phyloP scores from a whole-genome alignment of 2,113 vertebrate genomes.

The Chaenogobius annularis region DNA sequence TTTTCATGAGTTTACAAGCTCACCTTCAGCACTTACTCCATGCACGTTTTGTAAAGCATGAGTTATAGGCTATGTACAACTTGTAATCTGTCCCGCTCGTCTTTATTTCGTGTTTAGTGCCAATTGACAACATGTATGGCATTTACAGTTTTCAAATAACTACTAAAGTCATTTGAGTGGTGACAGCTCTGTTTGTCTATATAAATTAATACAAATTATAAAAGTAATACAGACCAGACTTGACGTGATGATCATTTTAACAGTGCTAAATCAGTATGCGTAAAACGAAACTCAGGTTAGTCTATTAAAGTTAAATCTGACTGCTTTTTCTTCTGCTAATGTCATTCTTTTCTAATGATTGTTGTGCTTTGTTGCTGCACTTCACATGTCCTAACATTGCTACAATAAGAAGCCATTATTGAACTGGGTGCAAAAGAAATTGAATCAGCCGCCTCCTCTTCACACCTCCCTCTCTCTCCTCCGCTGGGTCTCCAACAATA shows the following conservation, averaged over 20 bases:
- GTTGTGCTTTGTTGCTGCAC: slow-evolving; percentile 7
- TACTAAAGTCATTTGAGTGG: slow-evolving; percentile 23
- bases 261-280: background rate
- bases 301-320: background rate
- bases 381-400: slow-evolving; percentile 20
- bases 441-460: slow-evolving; percentile 67
- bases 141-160: slow-evolving; percentile 12
- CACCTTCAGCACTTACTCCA: slow-evolving; percentile 9
- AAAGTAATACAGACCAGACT: background rate
- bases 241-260: background rate
- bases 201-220: background rate
- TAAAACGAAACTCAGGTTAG: background rate
- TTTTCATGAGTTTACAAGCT: slow-evolving; percentile 60
- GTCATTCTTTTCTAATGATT: background rate
- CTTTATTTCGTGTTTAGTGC: background rate
- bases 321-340: background rate
- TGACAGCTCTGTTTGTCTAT: background rate
- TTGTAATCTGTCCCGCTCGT: background rate
- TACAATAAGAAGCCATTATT: slow-evolving; percentile 54
- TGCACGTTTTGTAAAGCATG: slow-evolving; percentile 28
- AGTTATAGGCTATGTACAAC: slow-evolving; percentile 8
- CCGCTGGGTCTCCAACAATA: slow-evolving; percentile 72
- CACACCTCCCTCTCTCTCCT: slow-evolving; percentile 52
- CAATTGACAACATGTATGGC: slow-evolving; percentile 6
- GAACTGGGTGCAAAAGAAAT: slow-evolving; percentile 64